Evolutionary conservation across 1,140 invertebrate genomes (phyloP), one percentile per base, ranked within the genome.

Genomic region (Aphis gossypii): DNA sequence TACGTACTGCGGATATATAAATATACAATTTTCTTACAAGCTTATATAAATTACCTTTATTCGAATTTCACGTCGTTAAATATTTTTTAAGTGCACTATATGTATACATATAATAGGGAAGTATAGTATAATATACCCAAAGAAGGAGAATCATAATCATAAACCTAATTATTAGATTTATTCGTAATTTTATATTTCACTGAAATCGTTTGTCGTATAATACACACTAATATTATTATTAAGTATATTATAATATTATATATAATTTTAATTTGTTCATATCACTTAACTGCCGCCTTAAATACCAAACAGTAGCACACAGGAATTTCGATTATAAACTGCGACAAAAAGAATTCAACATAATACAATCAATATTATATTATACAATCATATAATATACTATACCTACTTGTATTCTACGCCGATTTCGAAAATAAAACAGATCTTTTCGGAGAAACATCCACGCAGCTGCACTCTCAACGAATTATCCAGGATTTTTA

Each of bases 11-110:
- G 25, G 30, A 68, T 18, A n/a, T n/a, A 68, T n/a, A 60, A 60
- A 68, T 68, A 14, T n/a, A 68, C 60, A n/a, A 68, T 68, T 68
- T 68, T 68, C 30, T n/a, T n/a, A n/a, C 60, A n/a, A 14, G 60
- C 60, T 84, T 84, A 44, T 30, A 41, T 84, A 84, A 84, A 84
- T 84, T 25, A 84, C 23, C 4, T 84, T 84, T 46, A 86, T 86
- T 86, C 25, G 44, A 46, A 86, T 86, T 86, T 86, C 41, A 11
- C 44, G 23, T 46, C 41, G 44, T 86, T 46, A 46, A 86, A 86
- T 44, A 30, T 41, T 21, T 86, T 38, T 25, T 44, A 86, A 30
- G 41, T 44, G 44, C 30, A n/a, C 60, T 30, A 41, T 41, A 41
- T 41, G 60, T n/a, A n/a, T 68, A 30, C 23, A 60, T 30, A 41